Base-by-base conservation (phyloP, 1,140 invertebrate species). In the Sitodiplosis mosellana region DNA sequence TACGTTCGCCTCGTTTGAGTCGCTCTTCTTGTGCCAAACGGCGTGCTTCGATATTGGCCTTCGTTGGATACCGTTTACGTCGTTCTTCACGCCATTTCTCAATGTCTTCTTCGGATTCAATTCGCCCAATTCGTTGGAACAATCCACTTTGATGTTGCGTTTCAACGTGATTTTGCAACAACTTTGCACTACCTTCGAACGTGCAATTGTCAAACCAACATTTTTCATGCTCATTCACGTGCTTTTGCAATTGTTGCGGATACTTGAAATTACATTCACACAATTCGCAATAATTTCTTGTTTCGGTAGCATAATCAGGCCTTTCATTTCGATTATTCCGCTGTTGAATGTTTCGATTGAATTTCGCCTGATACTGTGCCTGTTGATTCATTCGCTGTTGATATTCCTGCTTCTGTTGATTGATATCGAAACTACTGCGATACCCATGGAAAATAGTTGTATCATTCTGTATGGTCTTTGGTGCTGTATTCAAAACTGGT, bases 131-230 rank as follows among this genome's bases (percentile, higher is more conserved):
- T 65, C 74, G 79, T 44, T 81, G 72, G 56, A 80, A 89, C 17
- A 88, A 59, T 14, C 86, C 85, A 20, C 77, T 78, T 17, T 68
- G 69, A 64, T 91, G 87, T 67, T 90, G 83, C 69, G 82, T 77
- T 63, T 74, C 67, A 52, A 86, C 76, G 57, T 91, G 87, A 54
- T 79, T 78, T 47, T 80, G 76, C 14, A 92, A 73, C 2, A 89
- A 64, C 59, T 80, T 80, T 10, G 81, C 74, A 61, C 87, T 76
- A 15, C 83, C 87, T 14, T 77, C 68, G 68, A 85, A 90, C 20
- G 69, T 74, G 58, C 87, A 91, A n/a, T 79, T 79, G 56, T 87
- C 81, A 15, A 83, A 74, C 38, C 77, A 78, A 58, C 85, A 90
- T 60, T 70, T 63, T 63, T 75, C 69, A 65, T 91, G 87, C 52